Percentiles rank a stretch among this genome's conserved stretches.
Evolutionary conservation across 2,888 invertebrate genomes (phyloP).

Genomic region (Conops quadrifasciatus): DNA sequence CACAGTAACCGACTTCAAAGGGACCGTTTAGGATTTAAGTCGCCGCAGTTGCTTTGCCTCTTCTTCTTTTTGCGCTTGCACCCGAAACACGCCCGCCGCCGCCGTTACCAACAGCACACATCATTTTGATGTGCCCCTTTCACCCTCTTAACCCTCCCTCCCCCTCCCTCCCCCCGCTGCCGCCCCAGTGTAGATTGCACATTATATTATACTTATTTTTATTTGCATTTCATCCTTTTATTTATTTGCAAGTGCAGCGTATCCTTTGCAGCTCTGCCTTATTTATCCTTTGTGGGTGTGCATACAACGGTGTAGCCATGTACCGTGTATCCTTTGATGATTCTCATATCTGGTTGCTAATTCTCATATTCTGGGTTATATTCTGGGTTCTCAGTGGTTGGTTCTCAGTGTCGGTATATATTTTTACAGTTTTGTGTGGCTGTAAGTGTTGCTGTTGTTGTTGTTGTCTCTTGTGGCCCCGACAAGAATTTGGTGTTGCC

Average conservation of each 20-base stretch:
- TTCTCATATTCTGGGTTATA: not conserved
- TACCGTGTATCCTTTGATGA: conserved; percentile 22
- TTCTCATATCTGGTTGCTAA: conserved; percentile 11
- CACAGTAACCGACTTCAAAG: too few species aligned
- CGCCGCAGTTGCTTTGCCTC: not conserved
- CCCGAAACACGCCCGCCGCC: not conserved
- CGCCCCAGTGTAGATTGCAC: not conserved
- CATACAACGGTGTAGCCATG: not conserved
- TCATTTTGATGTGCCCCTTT: too few species aligned
- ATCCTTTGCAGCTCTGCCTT: not conserved
- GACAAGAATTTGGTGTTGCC: too few species aligned
- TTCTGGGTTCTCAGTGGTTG: not conserved
- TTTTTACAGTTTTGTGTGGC: too few species aligned
- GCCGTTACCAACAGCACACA: too few species aligned
- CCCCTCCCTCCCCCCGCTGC: not conserved
- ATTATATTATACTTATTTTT: conserved; percentile 17
- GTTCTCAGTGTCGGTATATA: not conserved
- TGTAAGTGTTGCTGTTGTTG: not conserved
- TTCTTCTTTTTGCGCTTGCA: not conserved
- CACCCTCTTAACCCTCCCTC: too few species aligned
- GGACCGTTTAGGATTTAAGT: too few species aligned
- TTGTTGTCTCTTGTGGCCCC: not conserved
- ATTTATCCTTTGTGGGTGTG: conserved; percentile 14
- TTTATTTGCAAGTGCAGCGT: conserved; percentile 9
- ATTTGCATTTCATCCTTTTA: conserved; percentile 29